Percentiles rank a stretch among this genome's conserved stretches.
Conservation (phyloP, 2,888 invertebrate genomes). For the Philaethria dido region DNA sequence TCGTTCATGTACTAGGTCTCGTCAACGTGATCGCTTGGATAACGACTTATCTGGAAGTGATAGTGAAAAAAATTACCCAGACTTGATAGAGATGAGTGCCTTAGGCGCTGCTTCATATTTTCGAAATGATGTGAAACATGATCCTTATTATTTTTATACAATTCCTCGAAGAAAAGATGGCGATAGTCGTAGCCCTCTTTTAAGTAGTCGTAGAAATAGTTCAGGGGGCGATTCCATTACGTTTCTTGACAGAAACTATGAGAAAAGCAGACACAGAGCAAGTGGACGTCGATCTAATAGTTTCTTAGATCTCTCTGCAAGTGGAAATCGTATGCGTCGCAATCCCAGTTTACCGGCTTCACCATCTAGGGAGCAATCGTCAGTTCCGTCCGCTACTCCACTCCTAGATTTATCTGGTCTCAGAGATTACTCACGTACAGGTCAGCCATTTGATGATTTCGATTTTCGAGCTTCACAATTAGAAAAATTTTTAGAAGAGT, state of each 20-base stretch:
- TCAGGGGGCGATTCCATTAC: conserved; percentile 87
- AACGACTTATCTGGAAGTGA: conserved; percentile 79
- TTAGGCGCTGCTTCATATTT: conserved; percentile 70
- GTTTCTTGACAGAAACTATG: conserved; percentile 67
- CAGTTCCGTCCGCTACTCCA: conserved; percentile 84
- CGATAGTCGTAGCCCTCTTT: conserved; percentile 89
- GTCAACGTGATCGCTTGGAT: conserved; percentile 71
- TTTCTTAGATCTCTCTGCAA: conserved; percentile 87
- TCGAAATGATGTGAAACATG: conserved; percentile 70
- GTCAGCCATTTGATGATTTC: conserved; percentile 83
- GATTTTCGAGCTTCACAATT: conserved; percentile 92
- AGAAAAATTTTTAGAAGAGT: conserved; percentile 91
- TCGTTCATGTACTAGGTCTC: conserved; percentile 68
- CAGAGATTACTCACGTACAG: conserved; percentile 74
- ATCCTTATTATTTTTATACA: conserved; percentile 86
- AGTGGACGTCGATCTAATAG: conserved; percentile 86
- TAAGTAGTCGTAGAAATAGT: conserved; percentile 89
- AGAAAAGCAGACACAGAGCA: conserved; percentile 62
- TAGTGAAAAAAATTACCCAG: conserved; percentile 83
- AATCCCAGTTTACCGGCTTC: conserved; percentile 87
- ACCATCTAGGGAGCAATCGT: conserved; percentile 80
- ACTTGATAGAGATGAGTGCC: conserved; percentile 81
- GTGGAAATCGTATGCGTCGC: conserved; percentile 67
- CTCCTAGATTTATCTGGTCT: conserved; percentile 85
- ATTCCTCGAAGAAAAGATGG: conserved; percentile 85